phyloP scores from a whole-genome alignment of 2,113 vertebrate genomes.

The Lota lota region DNA sequence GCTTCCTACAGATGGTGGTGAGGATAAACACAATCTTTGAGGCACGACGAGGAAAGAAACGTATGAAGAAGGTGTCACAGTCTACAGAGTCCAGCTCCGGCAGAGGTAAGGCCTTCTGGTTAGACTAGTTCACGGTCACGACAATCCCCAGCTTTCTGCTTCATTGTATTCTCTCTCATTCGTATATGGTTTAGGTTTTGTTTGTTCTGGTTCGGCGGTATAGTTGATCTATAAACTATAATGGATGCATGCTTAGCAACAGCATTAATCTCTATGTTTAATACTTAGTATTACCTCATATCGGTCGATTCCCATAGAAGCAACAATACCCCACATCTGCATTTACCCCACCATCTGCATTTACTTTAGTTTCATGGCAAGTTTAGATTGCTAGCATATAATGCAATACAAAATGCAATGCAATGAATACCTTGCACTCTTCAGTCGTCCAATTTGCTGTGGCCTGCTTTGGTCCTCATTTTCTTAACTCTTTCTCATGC shows the following conservation, averaged over 20 bases:
- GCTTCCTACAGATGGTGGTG: slow-evolving; percentile 82
- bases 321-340: slow-evolving; percentile 19
- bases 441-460: slow-evolving; percentile 12
- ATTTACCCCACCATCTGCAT: slow-evolving; percentile 31
- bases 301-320: not conserved
- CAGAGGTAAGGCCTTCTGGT: slow-evolving; percentile 76
- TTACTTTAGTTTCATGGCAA: slow-evolving; percentile 43
- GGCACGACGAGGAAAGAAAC: slow-evolving; percentile 90
- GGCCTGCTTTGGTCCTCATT: slow-evolving; percentile 8
- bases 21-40: slow-evolving; percentile 95
- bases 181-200: too few relatives aligned
- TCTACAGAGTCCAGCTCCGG: slow-evolving; percentile 89
- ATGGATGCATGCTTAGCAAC: too few relatives aligned
- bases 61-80: slow-evolving; percentile 90
- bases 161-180: too few relatives aligned
- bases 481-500: slow-evolving; percentile 4
- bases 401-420: slow-evolving; percentile 31
- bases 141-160: not conserved
- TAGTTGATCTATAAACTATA: too few relatives aligned
- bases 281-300: not conserved
- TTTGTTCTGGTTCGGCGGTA: too few relatives aligned
- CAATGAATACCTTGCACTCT: slow-evolving; percentile 7
- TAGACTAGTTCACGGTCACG: not conserved
- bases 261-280: too few relatives aligned
- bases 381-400: slow-evolving; percentile 31